These are phyloP conservation scores for Denticeps clupeoides DNA, from an alignment of 2,797 vertebrate genomes.

Conservation along the genomic window DNA sequence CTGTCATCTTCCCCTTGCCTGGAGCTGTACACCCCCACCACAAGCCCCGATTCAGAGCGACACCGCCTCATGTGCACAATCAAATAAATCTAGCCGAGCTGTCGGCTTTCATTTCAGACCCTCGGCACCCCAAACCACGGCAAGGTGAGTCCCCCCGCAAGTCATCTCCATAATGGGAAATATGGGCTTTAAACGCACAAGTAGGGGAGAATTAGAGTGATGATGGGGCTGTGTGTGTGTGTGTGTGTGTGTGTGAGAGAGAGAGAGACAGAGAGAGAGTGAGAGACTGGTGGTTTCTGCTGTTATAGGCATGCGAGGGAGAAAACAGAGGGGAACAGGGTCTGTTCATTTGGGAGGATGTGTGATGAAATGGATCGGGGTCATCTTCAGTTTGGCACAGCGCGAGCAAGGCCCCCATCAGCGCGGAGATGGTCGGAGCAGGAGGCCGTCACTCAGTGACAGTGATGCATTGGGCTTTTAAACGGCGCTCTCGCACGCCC, in stretches of 20 bases:
- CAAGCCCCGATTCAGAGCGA: slow-evolving; percentile 39
- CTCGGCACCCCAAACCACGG: slow-evolving; percentile 32
- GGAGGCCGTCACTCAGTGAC: slow-evolving; percentile 42
- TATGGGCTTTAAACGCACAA: slow-evolving; percentile 55
- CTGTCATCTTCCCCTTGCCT: slow-evolving; percentile 20
- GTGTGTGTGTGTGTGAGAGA: neutral
- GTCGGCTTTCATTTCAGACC: slow-evolving; percentile 58
- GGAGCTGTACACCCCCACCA: slow-evolving; percentile 5
- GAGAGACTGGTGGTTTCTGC: neutral
- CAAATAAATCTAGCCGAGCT: slow-evolving; percentile 60
- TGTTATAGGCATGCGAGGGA: neutral
- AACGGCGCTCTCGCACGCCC: slow-evolving; percentile 63
- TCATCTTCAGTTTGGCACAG: slow-evolving; percentile 58
- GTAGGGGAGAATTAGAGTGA: slow-evolving; percentile 48
- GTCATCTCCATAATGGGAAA: slow-evolving; percentile 65
- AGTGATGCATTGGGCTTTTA: slow-evolving; percentile 71
- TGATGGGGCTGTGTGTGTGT: slow-evolving; percentile 38
- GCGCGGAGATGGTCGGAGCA: slow-evolving; percentile 14
- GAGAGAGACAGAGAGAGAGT: neutral
- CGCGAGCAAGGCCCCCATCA: slow-evolving; percentile 5
- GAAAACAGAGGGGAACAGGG: neutral
- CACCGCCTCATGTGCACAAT: slow-evolving; percentile 56
- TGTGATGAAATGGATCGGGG: slow-evolving; percentile 65
- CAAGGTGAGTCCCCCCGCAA: slow-evolving; percentile 46
- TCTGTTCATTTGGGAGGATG: slow-evolving; percentile 45